Base-by-base conservation (phyloP, 1,140 invertebrate species). In the Drosophila littoralis region DNA sequence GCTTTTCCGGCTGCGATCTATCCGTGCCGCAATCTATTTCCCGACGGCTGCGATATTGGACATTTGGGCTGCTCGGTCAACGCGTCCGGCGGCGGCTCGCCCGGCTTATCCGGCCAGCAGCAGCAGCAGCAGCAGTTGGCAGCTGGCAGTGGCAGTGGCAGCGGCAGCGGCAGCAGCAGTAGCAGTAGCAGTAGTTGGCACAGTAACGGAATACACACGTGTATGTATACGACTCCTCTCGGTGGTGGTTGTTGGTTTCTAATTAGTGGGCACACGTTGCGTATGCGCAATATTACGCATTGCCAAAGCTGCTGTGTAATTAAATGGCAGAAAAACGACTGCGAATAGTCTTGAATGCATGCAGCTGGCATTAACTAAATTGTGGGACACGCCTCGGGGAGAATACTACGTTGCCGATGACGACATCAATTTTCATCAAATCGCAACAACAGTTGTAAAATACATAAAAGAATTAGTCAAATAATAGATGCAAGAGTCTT, bases 11-110 rank as follows among this genome's bases (percentile, higher is more conserved):
- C 86, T 3, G 52, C 85, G 22, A 91, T 91, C 42, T 91, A 91
- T 83, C 89, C 89, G 35, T 91, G 89, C 59, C 89, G 89, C 58
- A 91, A 91, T 73, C 76, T 91, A n/a, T 91, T 91, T 64, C 89
- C 89, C 54, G 89, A 85, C 61, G 89, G 89, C 64, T 91, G 89
- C 66, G 89, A 91, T 72, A 91, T 91, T 42, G 81, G 75, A 52
- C 79, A 90, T 60, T 63, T 79, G 52, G 67, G 72, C 68, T 90
- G 85, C 45, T 79, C 33, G 7, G 33, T 22, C 22, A 22, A 22
- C 10, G 35, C 48, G 36, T 40, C 22, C 22, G 22, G 22, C 22
- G 22, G 22, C 22, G 33, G 22, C 59, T 54, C 9, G 7, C 13
- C 60, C 45, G 36, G 48, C 4, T 51, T 48, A 7, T 72, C 58